A percentile compares a stretch with the other conserved stretches of the same genome.
These are phyloP conservation scores for Atherinomorus stipes DNA, from an alignment of 2,113 vertebrate species.

Conservation along the genomic window DNA sequence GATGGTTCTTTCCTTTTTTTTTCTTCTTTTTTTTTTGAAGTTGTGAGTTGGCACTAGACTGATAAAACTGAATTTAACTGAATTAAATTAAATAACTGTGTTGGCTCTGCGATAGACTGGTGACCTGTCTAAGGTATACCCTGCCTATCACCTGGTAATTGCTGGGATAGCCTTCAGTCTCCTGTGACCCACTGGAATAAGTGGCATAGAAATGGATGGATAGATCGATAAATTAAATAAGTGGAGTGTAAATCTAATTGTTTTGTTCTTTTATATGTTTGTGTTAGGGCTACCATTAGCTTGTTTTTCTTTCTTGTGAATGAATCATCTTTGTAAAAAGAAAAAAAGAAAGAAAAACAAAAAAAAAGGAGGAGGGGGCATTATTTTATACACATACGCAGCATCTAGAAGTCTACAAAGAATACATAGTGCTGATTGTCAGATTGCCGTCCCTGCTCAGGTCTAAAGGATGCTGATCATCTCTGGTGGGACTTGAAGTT, in stretches of 20 bases:
- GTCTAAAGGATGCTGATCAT: conserved; percentile 52
- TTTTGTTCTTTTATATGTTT: background rate
- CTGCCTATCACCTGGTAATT: too few relatives aligned
- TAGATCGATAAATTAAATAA: conserved; percentile 2
- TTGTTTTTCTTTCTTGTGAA: background rate
- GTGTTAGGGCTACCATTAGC: background rate
- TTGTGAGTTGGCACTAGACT: background rate
- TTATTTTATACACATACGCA: background rate
- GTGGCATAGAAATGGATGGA: too few relatives aligned
- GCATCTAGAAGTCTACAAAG: background rate
- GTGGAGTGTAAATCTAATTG: conserved; percentile 26
- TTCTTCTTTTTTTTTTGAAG: too few relatives aligned
- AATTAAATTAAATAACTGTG: background rate
- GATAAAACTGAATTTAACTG: background rate
- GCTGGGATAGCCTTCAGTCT: too few relatives aligned
- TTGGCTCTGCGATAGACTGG: too few relatives aligned
- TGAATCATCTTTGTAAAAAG: too few relatives aligned
- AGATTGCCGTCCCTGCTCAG: conserved; percentile 36
- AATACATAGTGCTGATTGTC: conserved; percentile 17
- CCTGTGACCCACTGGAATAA: too few relatives aligned
- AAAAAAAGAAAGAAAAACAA: too few relatives aligned
- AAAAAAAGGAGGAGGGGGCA: too few relatives aligned
- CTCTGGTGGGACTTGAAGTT: conserved; percentile 60
- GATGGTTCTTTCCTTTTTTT: background rate
- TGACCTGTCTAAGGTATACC: too few relatives aligned